Evolutionary conservation across 2,113 vertebrate species (phyloP), one percentile per base, ranked within the genome.

Genomic region (Rhea pennata): DNA sequence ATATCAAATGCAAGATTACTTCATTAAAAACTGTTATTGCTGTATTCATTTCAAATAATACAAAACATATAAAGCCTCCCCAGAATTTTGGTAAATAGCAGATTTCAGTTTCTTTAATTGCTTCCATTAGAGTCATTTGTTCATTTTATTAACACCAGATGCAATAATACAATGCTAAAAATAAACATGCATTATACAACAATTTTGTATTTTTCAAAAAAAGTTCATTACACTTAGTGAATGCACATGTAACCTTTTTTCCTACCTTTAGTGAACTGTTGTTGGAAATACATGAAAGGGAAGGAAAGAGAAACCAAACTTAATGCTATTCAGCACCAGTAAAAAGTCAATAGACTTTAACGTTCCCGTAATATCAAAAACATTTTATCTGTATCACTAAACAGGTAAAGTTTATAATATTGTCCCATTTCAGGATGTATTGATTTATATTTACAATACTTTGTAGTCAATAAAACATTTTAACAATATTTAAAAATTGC

Each of bases 311-410:
- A 98, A 98, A 94, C 93, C 95, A 75, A 97, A 97, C 89, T 97
- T 93, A 98, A 97, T 97, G 96, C 98, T 98, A 75, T 91, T 98
- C 97, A 98, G 98, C 98, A 98, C 98, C 98, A 97, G 96, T 98
- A 98, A 96, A 97, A 97, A 98, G 97, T 98, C 96, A 96, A 94
- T 33, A 97, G 97, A 98, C 95, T 96, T 96, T 78, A 96, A 96
- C 96, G 98, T 97, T 97, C 96, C 95, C 91, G 95, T 97, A 87
- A 87, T 98, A 98, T 98, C 96, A 98, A 98, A 98, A 98, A 96
- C 96, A 97, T 95, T 90, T 98, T 91, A 93, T 97, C 91, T 96
- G 59, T 95, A 88, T 97, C 97, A 98, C 96, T 93, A 87, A 97
- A 97, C 97, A 96, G 83, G 88, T 97, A 93, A 95, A 97, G 94